Evolutionary conservation across 2,888 invertebrate species (phyloP), one percentile per base, ranked within the genome.

Genomic region (Apodemia duryi): DNA sequence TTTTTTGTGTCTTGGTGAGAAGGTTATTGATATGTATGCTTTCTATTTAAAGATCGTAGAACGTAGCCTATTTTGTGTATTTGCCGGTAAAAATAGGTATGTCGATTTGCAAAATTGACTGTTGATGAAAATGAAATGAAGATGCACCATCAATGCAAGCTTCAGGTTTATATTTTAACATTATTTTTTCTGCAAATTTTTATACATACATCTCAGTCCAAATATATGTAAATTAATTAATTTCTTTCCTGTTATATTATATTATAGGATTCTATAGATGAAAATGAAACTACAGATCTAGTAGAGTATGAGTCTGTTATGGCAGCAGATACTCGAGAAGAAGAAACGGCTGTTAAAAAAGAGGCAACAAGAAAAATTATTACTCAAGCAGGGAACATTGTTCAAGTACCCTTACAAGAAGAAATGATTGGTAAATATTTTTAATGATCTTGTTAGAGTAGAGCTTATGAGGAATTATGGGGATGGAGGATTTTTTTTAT

Each of bases 331-430:
- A 38, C 38, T 38, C 28, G 21, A 54, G 5, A 28, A 29, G 54
- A 54, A 10, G 54, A 54, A 54, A 28, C 28, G 0, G 54, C 29
- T 54, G 54, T 29, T 10, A 10, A 28, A 54, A 54, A 54, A 54
- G 54, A 54, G 11, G 4, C 29, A 29, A 54, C 83, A 0, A 77
- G 85, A 6, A 80, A 88, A 4, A 83, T 91, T 63, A 90, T 91
- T 65, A 90, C 91, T 0, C 88, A 89, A 9, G 82, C 83, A 0
- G 91, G 91, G 0, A 80, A 84, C 65, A 91, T 91, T 70, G 81
- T 91, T 0, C 88, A 88, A 63, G 77, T 83, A 11, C 79, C 83
- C n/a, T 10, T 69, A 41, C 49, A 60, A 7, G 62, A 66, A 62
- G 66, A 65, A 29, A 54, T 29, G 2, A 11, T 28, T 54, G 29